Evolutionary conservation across 2,888 invertebrate species (phyloP).

Genomic region (Heliconius cydno): DNA sequence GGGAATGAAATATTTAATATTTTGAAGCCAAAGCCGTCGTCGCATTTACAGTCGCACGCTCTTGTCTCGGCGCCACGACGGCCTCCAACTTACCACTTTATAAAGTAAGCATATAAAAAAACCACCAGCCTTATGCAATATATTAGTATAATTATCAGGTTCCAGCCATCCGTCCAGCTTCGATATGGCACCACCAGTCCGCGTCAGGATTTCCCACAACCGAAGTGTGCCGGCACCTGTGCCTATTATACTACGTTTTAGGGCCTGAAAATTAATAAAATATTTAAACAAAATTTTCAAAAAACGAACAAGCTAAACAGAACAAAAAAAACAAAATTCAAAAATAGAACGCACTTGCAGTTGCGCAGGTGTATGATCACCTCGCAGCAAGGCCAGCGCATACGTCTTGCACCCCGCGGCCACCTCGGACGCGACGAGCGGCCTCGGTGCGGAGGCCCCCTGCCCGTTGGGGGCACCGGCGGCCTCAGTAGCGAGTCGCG

Average conservation of each 20-base stretch:
- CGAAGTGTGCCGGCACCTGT: slow-evolving; percentile 71
- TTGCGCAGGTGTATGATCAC: slow-evolving; percentile 69
- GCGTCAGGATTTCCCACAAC: slow-evolving; percentile 69
- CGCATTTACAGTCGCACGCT: too few species aligned
- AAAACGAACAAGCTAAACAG: too few species aligned
- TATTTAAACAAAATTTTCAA: too few species aligned
- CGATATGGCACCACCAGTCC: slow-evolving; percentile 65
- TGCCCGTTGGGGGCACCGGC: slow-evolving; percentile 44
- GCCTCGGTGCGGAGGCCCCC: slow-evolving; percentile 31
- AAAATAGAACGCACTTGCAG: slow-evolving; percentile 58
- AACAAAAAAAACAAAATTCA: too few species aligned
- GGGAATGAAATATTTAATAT: too few species aligned
- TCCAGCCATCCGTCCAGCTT: slow-evolving; percentile 75
- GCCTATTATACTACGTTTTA: slow-evolving; percentile 74
- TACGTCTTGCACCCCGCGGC: slow-evolving; percentile 72
- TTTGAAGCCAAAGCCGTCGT: too few species aligned
- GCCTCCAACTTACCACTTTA: too few species aligned
- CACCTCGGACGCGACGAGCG: slow-evolving; percentile 55
- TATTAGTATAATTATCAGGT: slow-evolving; percentile 78
- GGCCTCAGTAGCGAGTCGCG: slow-evolving; percentile 54
- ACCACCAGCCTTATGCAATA: slow-evolving; percentile 72
- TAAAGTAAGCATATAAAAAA: not conserved
- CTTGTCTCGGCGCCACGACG: too few species aligned
- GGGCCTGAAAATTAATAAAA: slow-evolving; percentile 56
- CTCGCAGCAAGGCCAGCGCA: slow-evolving; percentile 69